Percentiles rank a stretch among this genome's conserved stretches.
phyloP scores from a whole-genome alignment of 2,113 vertebrate genomes.

The Eupsittula cactorum region DNA sequence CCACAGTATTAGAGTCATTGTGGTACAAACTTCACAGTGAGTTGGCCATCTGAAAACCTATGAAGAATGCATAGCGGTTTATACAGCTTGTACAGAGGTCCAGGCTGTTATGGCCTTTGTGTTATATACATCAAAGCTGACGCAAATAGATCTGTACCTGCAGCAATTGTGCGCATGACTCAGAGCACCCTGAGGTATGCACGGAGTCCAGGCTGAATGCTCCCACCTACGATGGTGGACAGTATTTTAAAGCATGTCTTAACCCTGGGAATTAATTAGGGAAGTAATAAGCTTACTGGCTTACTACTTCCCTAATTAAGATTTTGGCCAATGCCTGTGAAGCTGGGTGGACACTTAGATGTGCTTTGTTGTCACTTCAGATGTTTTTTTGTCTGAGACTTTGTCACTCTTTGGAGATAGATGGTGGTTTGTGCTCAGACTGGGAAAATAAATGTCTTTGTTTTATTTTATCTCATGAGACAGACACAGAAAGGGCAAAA shows the following conservation, averaged over 20 bases:
- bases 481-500: neutral
- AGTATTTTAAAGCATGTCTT: neutral
- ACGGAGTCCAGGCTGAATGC: neutral
- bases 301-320: neutral
- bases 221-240: neutral
- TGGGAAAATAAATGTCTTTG: neutral
- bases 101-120: neutral
- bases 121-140: neutral
- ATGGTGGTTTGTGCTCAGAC: neutral
- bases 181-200: neutral
- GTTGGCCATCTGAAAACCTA: neutral
- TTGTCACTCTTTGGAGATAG: neutral
- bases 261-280: neutral
- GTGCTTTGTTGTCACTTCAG: neutral
- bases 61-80: neutral
- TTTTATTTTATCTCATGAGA: neutral
- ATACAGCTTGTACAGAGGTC: neutral
- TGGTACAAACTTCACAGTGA: accelerated
- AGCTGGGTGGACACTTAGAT: neutral
- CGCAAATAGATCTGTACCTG: neutral
- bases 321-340: neutral
- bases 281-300: neutral
- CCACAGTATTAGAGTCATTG: neutral
- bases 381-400: neutral
- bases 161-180: neutral